Evolutionary conservation across 1,140 invertebrate genomes (phyloP).

Genomic region (Drosophila kikkawai): DNA sequence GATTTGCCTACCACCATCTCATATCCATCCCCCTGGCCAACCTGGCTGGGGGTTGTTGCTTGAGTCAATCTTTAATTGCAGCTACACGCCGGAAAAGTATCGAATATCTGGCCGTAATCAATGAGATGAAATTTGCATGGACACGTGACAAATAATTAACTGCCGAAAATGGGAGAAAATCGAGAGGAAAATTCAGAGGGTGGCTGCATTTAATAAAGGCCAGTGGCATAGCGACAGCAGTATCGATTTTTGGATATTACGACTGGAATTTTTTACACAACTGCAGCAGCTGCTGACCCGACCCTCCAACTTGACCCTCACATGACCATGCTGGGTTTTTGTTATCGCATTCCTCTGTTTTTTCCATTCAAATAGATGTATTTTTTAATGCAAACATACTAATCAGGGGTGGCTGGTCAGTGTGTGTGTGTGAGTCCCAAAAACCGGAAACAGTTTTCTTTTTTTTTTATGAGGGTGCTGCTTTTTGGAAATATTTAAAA

Average conservation of each 20-base stretch:
- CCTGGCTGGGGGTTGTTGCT: slow-evolving; percentile 42
- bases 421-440: slow-evolving; percentile 26
- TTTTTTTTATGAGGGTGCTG: slow-evolving; percentile 76
- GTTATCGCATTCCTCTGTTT: slow-evolving; percentile 58
- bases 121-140: slow-evolving; percentile 81
- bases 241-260: slow-evolving; percentile 47
- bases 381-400: slow-evolving; percentile 76
- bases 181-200: slow-evolving; percentile 7
- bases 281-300: slow-evolving; percentile 70
- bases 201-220: slow-evolving; percentile 55
- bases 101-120: slow-evolving; percentile 73
- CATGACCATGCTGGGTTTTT: slow-evolving; percentile 71
- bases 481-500: slow-evolving; percentile 21
- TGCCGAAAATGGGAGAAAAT: slow-evolving; percentile 40
- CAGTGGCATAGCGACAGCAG: slow-evolving; percentile 13
- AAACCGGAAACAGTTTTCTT: slow-evolving; percentile 67
- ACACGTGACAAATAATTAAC: slow-evolving; percentile 84
- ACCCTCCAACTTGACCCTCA: slow-evolving; percentile 73
- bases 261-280: slow-evolving; percentile 45
- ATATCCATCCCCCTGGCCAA: slow-evolving; percentile 29
- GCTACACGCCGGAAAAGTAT: slow-evolving; percentile 52
- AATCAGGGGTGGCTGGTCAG: slow-evolving; percentile 69
- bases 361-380: slow-evolving; percentile 29
- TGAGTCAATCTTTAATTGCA: slow-evolving; percentile 70
- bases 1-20: slow-evolving; percentile 64